Conservation (phyloP, 2,888 invertebrate genomes). For the Leptopilina syphax region DNA sequence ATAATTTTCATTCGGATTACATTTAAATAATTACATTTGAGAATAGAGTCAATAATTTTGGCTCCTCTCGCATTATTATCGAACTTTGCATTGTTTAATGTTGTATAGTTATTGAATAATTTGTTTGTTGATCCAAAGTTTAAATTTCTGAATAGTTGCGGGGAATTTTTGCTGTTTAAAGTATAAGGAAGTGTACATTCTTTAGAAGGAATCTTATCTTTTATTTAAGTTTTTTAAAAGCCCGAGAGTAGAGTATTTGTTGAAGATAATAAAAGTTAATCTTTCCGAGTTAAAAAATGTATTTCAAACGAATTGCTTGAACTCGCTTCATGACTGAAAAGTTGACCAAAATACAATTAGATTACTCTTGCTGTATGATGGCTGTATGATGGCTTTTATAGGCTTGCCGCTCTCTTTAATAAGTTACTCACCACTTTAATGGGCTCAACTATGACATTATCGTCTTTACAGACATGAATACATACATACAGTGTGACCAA, state of each 20-base stretch:
- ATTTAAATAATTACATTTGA: too few species aligned
- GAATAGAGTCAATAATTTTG: too few species aligned
- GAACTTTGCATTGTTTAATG: too few species aligned
- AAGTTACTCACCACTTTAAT: conserved; percentile 33
- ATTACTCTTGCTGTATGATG: neutral
- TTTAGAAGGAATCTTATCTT: too few species aligned
- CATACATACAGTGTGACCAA: neutral
- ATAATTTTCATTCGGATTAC: too few species aligned
- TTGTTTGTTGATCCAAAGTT: too few species aligned
- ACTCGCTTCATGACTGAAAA: neutral
- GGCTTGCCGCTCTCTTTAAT: conserved; percentile 8
- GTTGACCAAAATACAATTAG: conserved; percentile 15
- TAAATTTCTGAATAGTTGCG: too few species aligned
- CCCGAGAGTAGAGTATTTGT: neutral
- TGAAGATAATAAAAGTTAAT: neutral
- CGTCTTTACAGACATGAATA: conserved; percentile 6
- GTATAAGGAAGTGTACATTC: too few species aligned
- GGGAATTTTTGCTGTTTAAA: too few species aligned
- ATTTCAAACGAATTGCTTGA: neutral
- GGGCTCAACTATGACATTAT: conserved; percentile 18
- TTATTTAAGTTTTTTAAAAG: too few species aligned
- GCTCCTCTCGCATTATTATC: too few species aligned
- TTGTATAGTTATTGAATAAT: too few species aligned
- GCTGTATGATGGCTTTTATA: neutral
- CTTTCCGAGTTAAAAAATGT: neutral